Base-by-base conservation (phyloP, 1,140 invertebrate species). In the Zaprionus vittiger region DNA sequence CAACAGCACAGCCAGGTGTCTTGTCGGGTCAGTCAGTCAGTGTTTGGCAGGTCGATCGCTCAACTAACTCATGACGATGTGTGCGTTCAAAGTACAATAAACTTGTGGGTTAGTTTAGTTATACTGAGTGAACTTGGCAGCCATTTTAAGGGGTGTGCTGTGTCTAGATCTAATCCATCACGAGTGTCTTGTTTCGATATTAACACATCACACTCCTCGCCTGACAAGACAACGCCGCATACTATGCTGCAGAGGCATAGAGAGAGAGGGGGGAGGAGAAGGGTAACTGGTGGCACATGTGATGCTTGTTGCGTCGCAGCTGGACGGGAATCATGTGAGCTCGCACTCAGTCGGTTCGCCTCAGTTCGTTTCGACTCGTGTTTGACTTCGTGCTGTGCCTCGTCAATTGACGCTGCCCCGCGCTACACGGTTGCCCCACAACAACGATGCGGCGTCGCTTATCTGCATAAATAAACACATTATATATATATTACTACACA, bases 161-260 rank as follows among this genome's bases (percentile, higher is more conserved):
- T 28, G 14, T 26, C 31, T 55, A 28, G 70, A 62, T 70, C 81
- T 79, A 89, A 90, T 89, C 81, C 85, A 89, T 89, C 85, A 89
- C 77, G 66, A 67, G 38, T 71, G 28, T 44, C 49, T 55, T 17
- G 37, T 59, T 59, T 56, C 20, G 20, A 89, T 87, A 87, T 87
- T 87, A 89, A 84, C 84, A 89, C 84, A 89, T 89, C 85, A 89
- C 81, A 67, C 77, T 78, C 68, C 73, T 78, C 68, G 34, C 55
- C 63, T 73, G 81, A 84, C 84, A 81, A 84, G 84, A 79, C 71
- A 81, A 74, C 47, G 20, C 6, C 20, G 17, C 17, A 9, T 15
- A 12, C 37, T 38, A 15, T 38, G 47, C 9, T 22, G 20, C 11
- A 22, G 47, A 24, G 20, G 47, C 4, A n/a, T 2, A 6, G 7